Evolutionary conservation across 2,113 vertebrate genomes (phyloP), one percentile per base, ranked within the genome.

Genomic region (Cariama cristata): DNA sequence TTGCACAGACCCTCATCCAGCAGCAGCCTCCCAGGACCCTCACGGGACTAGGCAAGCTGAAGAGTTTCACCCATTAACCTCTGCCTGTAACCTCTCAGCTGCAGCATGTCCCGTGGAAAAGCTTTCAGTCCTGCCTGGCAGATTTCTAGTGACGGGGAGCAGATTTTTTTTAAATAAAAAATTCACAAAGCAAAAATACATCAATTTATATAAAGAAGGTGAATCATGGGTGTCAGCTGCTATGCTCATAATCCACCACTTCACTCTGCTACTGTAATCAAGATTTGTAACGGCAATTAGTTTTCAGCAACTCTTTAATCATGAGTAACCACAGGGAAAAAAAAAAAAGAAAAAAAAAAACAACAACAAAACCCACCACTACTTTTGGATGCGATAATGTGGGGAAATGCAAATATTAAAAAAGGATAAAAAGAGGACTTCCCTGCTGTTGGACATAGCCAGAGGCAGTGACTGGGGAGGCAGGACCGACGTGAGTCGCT

Each of bases 381-480:
- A 35, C 23, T 69, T 80, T 32, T 40, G 16, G 33, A 45, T 80
- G 22, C 0, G 0, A 66, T 32, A 66, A 80, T 20, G 30, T 14
- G 19, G 28, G 26, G 17, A 69, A 86, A 77, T 5, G 35, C 5
- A 12, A 18, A 14, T 47, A 14, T n/a, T 50, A 23, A 53, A 47
- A 60, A 50, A 19, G 4, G 12, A 9, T n/a, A 44, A 69, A 38
- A 73, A 50, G 9, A 69, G 7, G 33, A 58, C 28, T 44, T 86
- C 6, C 6, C 44, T 50, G 38, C 28, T 2, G 5, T 26, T 0
- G 2, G 30, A 84, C 27, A 0, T 2, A 86, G 35, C 14, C 49
- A 69, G 45, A 14, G 9, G 22, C 58, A 84, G 68, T 45, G 68
- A 35, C 9, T 4, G 2, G 0, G 74, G 76, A 64, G 62, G 14